Conservation (phyloP, 2,888 invertebrate genomes). For the Marasmarcha lunaedactyla region DNA sequence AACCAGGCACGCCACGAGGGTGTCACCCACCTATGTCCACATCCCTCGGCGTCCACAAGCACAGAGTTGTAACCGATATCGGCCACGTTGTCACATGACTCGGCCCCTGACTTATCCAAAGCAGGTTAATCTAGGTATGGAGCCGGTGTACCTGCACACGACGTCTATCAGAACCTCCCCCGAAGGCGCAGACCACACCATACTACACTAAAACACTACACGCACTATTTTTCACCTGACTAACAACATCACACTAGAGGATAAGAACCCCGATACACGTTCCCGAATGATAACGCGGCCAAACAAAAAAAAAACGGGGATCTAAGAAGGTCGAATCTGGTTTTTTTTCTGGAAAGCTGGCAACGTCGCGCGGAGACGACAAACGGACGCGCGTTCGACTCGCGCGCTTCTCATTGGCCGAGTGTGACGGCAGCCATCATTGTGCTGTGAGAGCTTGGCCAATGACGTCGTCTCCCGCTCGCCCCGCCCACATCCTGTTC, state of each 20-base stretch:
- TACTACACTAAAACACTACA: constrained; percentile 58
- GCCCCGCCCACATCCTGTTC: constrained; percentile 63
- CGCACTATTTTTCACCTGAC: constrained; percentile 43
- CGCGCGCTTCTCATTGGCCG: constrained; percentile 63
- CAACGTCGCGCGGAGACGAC: constrained; percentile 56
- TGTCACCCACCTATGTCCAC: no score
- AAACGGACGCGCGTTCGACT: constrained; percentile 63
- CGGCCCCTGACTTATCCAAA: constrained; percentile 10
- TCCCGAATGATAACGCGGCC: constrained; percentile 66
- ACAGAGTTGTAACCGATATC: no score
- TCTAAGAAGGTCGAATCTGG: constrained; percentile 70
- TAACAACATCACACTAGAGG: constrained; percentile 53
- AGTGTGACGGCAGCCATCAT: constrained; percentile 64
- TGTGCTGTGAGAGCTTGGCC: constrained; percentile 43
- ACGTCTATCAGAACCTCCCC: constrained; percentile 63
- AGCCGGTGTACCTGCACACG: constrained; percentile 47
- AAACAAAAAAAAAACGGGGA: constrained; percentile 67
- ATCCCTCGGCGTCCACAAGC: no score
- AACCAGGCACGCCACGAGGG: no score
- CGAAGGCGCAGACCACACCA: constrained; percentile 65
- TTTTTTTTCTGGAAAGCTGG: constrained; percentile 60
- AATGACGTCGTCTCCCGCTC: constrained; percentile 61
- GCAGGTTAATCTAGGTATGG: constrained; percentile 13
- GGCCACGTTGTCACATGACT: constrained; percentile 22
- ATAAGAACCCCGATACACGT: constrained; percentile 55